phyloP scores from a whole-genome alignment of 2,797 vertebrate genomes.

The Thamnophis elegans region DNA sequence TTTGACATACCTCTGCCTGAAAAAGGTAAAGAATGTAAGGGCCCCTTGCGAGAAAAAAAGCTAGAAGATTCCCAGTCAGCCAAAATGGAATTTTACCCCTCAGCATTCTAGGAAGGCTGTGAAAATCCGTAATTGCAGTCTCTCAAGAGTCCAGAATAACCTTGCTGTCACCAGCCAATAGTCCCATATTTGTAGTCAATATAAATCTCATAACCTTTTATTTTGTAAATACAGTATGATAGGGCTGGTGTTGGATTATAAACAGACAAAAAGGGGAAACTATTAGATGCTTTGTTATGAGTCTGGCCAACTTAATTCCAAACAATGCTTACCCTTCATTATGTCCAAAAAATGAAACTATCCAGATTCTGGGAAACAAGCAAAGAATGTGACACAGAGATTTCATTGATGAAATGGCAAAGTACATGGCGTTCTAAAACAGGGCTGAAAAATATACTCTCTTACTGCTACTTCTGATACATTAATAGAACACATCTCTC shows the following conservation, averaged over 20 bases:
- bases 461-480: neutral
- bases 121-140: neutral
- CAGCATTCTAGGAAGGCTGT: neutral
- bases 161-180: neutral
- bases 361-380: conserved; percentile 22
- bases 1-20: neutral
- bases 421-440: neutral
- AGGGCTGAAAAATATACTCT: neutral
- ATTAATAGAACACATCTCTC: neutral
- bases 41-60: neutral
- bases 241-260: neutral
- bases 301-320: conserved; percentile 23
- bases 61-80: neutral
- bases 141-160: neutral
- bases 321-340: conserved; percentile 3
- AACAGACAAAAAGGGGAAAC: conserved; percentile 14
- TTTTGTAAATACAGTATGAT: neutral
- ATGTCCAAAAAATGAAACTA: conserved; percentile 20
- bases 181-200: neutral
- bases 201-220: conserved; percentile 6
- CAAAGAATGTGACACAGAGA: conserved; percentile 16
- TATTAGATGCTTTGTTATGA: conserved; percentile 13
- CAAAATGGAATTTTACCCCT: neutral
- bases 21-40: neutral
- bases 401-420: conserved; percentile 13